Evolutionary conservation across 2,113 vertebrate species (phyloP), one percentile per base, ranked within the genome.

Genomic region (Crocuta crocuta): DNA sequence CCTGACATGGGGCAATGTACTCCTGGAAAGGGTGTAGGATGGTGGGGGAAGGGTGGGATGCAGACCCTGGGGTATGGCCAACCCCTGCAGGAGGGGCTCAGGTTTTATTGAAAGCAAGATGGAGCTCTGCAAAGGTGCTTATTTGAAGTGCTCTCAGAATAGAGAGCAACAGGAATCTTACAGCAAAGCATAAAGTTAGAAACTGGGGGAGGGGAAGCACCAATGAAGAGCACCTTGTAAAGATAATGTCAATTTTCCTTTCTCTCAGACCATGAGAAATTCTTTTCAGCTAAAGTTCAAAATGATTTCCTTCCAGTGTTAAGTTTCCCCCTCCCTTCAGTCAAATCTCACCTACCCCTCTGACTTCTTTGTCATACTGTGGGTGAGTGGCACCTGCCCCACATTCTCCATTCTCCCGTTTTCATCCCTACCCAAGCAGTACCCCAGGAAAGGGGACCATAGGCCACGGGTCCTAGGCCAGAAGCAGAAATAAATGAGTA

Each of bases 91-190:
- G 63, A 85, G 15, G 33, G 50, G 19, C 9, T 80, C 78, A 21
- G 53, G 63, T 80, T 89, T 94, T 39, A 92, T 16, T 63, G 31
- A 68, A 96, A 96, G 73, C 45, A 82, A 82, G n/a, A 55, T 11
- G 84, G 45, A 79, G 55, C 10, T 89, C 50, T 73, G n/a, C 63
- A 89, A 68, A 88, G 28, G 39, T 24, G 63, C 58, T 10, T 70
- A 48, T 58, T 68, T 50, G 84, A 92, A 85, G 10, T 24, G 26
- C 48, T 84, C 71, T 96, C 63, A 68, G 70, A 94, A 92, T 26
- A 53, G 33, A 85, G 24, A 88, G n/a, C 85, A 74, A 85, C 4
- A 33, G 21, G 28, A 43, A 79, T 73, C 71, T 85, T 35, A 61
- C 21, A n/a, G 80, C 16, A 70, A 23, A 89, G 43, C 33, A 35